These are phyloP conservation scores for Crypturellus undulatus DNA, from an alignment of 2,113 vertebrate species.

Conservation along the genomic window DNA sequence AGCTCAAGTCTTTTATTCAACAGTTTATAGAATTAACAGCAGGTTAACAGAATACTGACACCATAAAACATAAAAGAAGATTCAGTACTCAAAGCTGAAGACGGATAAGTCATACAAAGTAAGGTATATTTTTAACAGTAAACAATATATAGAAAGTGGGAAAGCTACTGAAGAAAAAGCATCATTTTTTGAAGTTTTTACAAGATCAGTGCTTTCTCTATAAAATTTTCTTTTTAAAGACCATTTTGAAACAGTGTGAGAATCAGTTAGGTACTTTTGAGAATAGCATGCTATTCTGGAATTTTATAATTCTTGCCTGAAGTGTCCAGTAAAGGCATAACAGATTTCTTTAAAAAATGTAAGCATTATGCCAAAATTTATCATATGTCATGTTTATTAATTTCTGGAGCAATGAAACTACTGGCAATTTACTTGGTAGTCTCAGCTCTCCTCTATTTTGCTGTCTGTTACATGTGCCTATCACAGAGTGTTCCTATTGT, in stretches of 20 bases:
- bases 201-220: not conserved
- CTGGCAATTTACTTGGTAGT: conserved; percentile 34
- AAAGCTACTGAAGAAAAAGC: not conserved
- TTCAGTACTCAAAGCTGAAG: not conserved
- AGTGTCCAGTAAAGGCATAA: not conserved
- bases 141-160: not conserved
- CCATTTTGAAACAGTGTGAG: not conserved
- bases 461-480: not conserved
- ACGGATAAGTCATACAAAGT: not conserved
- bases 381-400: not conserved
- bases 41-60: not conserved
- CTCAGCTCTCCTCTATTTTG: conserved; percentile 12
- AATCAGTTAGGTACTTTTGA: not conserved
- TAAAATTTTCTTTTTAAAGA: not conserved
- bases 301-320: not conserved
- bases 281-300: not conserved
- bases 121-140: not conserved
- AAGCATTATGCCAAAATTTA: not conserved
- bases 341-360: not conserved
- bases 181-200: not conserved
- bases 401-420: not conserved
- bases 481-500: conserved; percentile 36
- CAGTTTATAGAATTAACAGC: not conserved
- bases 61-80: not conserved
- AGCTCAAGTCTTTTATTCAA: not conserved